These are phyloP conservation scores for Odocoileus virginianus DNA, from an alignment of 2,113 vertebrate species.

Conservation along the genomic window DNA sequence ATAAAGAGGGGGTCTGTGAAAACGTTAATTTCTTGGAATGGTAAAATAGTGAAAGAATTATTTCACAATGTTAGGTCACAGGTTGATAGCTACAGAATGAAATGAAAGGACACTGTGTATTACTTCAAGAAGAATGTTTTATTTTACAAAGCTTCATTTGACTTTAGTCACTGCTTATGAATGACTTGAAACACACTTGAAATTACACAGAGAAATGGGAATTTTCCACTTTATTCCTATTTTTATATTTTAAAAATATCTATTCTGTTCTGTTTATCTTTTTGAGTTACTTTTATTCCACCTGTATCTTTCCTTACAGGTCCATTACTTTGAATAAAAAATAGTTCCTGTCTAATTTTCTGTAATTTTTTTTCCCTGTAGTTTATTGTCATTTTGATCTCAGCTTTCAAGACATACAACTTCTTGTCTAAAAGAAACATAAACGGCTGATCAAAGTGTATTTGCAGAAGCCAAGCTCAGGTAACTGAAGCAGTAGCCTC, in stretches of 20 bases:
- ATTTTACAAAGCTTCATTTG: background rate
- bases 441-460: conserved; percentile 90
- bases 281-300: conserved; percentile 66
- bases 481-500: conserved; percentile 72
- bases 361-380: conserved; percentile 78
- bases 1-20: background rate
- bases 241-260: background rate
- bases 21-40: background rate
- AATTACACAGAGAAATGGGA: conserved; percentile 20
- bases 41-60: background rate
- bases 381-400: conserved; percentile 91
- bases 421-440: conserved; percentile 76
- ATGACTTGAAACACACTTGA: background rate
- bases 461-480: conserved; percentile 78
- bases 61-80: background rate
- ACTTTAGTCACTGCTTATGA: background rate
- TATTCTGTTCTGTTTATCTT: conserved; percentile 68
- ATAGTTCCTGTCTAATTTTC: conserved; percentile 82
- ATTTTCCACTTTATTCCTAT: background rate
- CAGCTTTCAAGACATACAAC: conserved; percentile 79
- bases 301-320: conserved; percentile 60
- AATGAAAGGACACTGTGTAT: background rate
- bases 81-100: background rate
- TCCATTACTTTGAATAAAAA: conserved; percentile 78
- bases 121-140: background rate